These are phyloP conservation scores for Pachycephus smyrnensis DNA, from an alignment of 2,888 invertebrate species.

Conservation along the genomic window DNA sequence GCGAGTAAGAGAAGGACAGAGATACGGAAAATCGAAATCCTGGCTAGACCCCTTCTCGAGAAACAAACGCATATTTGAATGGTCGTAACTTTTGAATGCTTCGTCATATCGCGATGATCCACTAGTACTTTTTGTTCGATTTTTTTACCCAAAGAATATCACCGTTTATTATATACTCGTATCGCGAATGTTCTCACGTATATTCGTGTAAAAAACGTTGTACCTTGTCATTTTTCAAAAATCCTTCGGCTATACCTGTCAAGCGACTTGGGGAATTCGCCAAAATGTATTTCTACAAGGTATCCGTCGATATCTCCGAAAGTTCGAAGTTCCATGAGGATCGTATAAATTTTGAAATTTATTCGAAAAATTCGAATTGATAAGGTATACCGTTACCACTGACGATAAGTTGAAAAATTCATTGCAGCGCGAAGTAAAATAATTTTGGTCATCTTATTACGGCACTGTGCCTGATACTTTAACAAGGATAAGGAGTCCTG, in stretches of 20 bases:
- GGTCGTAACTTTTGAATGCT: not conserved
- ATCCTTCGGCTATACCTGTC: not conserved
- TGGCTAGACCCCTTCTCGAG: not conserved
- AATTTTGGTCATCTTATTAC: not conserved
- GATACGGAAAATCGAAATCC: not conserved
- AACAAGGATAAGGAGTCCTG: not conserved
- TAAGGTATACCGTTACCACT: too few species aligned
- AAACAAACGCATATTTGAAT: not conserved
- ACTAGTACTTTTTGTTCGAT: not conserved
- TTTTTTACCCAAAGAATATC: not conserved
- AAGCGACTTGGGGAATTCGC: too few species aligned
- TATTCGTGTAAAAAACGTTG: not conserved
- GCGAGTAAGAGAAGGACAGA: not conserved
- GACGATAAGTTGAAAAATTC: too few species aligned
- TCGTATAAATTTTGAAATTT: not conserved
- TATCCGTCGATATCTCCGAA: not conserved
- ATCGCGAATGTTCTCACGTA: not conserved
- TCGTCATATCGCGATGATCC: not conserved
- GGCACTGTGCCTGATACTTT: not conserved
- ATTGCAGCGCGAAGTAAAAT: not conserved
- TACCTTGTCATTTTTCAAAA: not conserved
- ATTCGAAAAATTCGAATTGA: too few species aligned
- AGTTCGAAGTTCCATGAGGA: not conserved
- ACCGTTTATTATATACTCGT: not conserved
- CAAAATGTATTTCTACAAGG: too few species aligned